A percentile compares a stretch with the other conserved stretches of the same genome.
Evolutionary conservation across 1,140 invertebrate genomes (phyloP).

Genomic region (Rhopalosiphum padi): DNA sequence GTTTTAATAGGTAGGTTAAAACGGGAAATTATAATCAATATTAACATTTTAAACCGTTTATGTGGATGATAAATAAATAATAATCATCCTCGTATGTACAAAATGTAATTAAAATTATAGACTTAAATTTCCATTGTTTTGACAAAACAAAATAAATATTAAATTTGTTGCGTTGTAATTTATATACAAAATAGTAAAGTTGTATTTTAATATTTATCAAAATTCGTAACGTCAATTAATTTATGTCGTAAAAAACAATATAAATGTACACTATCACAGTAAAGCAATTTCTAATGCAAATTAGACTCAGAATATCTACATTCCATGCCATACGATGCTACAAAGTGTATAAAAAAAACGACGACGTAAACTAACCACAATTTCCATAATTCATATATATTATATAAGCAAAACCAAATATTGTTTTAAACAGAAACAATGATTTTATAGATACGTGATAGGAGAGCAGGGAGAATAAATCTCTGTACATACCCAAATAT

Average conservation of each 20-base stretch:
- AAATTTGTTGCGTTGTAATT: too few species aligned
- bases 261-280: not conserved
- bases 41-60: not conserved
- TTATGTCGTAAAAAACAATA: not conserved
- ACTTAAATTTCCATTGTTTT: not conserved
- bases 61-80: not conserved
- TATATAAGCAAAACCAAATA: not conserved
- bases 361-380: not conserved
- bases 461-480: not conserved
- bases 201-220: not conserved
- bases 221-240: not conserved
- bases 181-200: not conserved
- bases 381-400: not conserved
- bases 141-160: not conserved
- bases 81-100: not conserved
- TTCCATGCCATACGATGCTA: not conserved
- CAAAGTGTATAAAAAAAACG: not conserved
- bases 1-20: not conserved
- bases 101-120: not conserved
- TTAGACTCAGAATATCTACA: not conserved
- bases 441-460: not conserved
- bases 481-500: not conserved
- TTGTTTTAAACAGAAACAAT: not conserved
- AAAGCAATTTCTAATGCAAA: not conserved
- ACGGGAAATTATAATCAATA: not conserved